Percentiles rank a stretch among this genome's conserved stretches.
phyloP scores from a whole-genome alignment of 2,888 invertebrate genomes.

The Spilarctia lutea region DNA sequence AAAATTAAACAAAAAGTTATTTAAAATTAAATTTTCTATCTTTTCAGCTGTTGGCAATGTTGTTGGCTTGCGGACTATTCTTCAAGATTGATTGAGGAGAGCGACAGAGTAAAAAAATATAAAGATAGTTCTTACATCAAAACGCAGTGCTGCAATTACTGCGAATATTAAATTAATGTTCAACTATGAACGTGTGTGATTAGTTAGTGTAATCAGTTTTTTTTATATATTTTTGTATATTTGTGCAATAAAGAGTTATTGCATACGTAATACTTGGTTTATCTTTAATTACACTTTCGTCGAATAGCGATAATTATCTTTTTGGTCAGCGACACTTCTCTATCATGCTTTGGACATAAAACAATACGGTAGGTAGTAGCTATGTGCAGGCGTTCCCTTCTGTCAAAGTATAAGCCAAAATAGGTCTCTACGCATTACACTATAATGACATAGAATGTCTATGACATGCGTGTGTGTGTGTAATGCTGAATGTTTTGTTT shows the following conservation, averaged over 20 bases:
- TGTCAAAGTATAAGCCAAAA: no score
- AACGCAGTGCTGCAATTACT: conserved; percentile 1
- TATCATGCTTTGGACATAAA: no score
- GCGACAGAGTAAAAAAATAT: conserved; percentile 17
- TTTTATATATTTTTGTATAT: conserved; percentile 46
- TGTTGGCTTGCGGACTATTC: conserved; percentile 94
- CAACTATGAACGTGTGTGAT: conserved; percentile 44
- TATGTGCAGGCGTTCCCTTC: no score
- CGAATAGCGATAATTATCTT: background rate
- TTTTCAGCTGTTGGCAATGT: conserved; percentile 93
- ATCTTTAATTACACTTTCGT: background rate
- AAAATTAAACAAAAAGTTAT: no score
- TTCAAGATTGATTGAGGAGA: conserved; percentile 91
- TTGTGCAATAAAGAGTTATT: conserved; percentile 44
- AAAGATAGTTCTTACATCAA: background rate
- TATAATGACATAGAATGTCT: no score
- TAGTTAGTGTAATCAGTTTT: conserved; percentile 36
- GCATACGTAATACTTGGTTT: conserved; percentile 10
- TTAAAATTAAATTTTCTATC: conserved; percentile 40
- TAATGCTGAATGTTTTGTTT: no score
- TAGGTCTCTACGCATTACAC: no score
- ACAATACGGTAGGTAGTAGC: no score
- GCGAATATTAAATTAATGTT: conserved; percentile 34
- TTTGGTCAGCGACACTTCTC: no score
- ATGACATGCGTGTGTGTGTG: no score